These are phyloP conservation scores for Julus scandinavius DNA, from an alignment of 2,888 invertebrate species.

Conservation along the genomic window DNA sequence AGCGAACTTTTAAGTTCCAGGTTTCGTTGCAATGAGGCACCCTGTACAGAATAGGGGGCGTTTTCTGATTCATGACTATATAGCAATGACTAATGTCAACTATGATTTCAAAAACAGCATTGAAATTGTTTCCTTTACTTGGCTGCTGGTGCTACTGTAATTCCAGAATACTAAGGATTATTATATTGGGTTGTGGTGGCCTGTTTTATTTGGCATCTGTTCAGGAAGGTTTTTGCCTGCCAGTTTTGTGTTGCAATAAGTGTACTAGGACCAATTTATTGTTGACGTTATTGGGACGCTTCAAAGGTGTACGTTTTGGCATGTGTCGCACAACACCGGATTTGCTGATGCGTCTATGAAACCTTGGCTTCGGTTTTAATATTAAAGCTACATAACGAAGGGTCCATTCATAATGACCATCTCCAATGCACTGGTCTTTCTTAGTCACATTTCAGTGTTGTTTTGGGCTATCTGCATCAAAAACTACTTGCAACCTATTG, in stretches of 20 bases:
- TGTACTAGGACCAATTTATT: neutral
- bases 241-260: neutral
- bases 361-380: neutral
- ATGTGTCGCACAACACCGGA: neutral
- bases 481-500: too few relatives aligned
- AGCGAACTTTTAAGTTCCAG: neutral
- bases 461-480: too few relatives aligned
- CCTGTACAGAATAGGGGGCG: neutral
- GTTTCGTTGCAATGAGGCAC: neutral
- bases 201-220: neutral
- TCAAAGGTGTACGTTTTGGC: neutral
- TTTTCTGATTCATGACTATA: neutral
- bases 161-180: too few relatives aligned
- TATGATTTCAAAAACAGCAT: too few relatives aligned
- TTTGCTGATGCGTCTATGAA: neutral
- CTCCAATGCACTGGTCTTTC: too few relatives aligned
- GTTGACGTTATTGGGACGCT: neutral
- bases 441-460: too few relatives aligned
- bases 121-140: too few relatives aligned
- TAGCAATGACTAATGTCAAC: neutral
- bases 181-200: neutral
- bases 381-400: neutral
- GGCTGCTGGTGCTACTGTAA: too few relatives aligned
- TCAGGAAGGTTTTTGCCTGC: neutral
- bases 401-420: too few relatives aligned